Base-by-base conservation (phyloP, 2,113 vertebrate species). In the Nothobranchius furzeri region DNA sequence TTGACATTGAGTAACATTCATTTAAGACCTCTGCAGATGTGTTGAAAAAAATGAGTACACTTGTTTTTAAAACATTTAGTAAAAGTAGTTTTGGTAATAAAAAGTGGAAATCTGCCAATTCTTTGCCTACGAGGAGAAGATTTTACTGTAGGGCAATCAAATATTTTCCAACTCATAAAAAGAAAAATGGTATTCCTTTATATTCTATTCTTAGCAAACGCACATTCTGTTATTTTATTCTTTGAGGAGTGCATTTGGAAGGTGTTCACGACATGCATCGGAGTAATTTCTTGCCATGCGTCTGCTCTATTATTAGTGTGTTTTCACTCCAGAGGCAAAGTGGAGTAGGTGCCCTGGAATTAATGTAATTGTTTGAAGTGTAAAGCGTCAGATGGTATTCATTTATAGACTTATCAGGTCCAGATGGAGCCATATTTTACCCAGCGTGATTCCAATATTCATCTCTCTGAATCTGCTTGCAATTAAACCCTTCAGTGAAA, bases 361-460 rank as follows among this genome's bases (percentile, higher is more conserved):
- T 64, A 65, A 81, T 81, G 79, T 70, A 70, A 85, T 82, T 82
- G 82, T 86, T 86, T 88, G 83, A 89, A 85, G 88, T 85, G 80
- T 82, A 84, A 86, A 83, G 68, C 83, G 71, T 89, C 87, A 89
- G 70, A 72, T 88, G 85, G 78, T 24, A 49, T 89, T 87, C 73
- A 87, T 90, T 84, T 87, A 68, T 63, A 42, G 47, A 13, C 17
- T 73, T 72, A 91, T 90, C 72, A 69, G 76, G 79, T 70, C 83
- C 87, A 91, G 85, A 87, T 88, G 90, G 82, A 86, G 81, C 53
- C 61, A 85, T 88, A 90, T 88, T 91, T 90, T 86, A 76, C 79
- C 49, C 73, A 54, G 73, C 75, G 17, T 81, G 88, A 88, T 87
- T 83, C 82, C 69, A 89, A 88, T 84, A 88, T 91, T 75, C 76